Evolutionary conservation across 2,888 invertebrate genomes (phyloP).

Genomic region (Spodoptera picta): DNA sequence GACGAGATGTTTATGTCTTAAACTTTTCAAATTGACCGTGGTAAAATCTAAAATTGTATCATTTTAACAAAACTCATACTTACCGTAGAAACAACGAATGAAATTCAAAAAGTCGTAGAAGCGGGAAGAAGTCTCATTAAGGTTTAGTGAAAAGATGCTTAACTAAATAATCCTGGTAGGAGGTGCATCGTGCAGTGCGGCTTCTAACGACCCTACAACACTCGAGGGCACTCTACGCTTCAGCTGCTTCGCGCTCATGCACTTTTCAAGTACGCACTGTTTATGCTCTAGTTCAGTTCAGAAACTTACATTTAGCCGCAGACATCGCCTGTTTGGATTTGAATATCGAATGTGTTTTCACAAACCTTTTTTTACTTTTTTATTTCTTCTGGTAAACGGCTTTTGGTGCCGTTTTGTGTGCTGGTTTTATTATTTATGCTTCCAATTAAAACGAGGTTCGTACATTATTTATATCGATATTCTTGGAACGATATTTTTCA

Average conservation of each 20-base stretch:
- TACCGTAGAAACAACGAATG: slow-evolving; percentile 10
- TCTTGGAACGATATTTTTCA: too few relatives aligned
- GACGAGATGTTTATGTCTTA: too few relatives aligned
- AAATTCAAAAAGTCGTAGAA: slow-evolving; percentile 41
- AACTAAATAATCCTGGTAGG: slow-evolving; percentile 71
- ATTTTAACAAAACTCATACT: slow-evolving; percentile 27
- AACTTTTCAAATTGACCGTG: slow-evolving; percentile 7
- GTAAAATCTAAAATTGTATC: slow-evolving; percentile 16
- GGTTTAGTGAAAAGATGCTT: slow-evolving; percentile 69
- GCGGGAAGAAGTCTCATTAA: slow-evolving; percentile 63
- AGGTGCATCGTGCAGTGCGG: slow-evolving; percentile 63
- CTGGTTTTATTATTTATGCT: too few relatives aligned
- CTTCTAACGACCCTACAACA: slow-evolving; percentile 75
- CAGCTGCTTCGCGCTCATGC: slow-evolving; percentile 77
- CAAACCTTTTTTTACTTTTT: slow-evolving; percentile 2
- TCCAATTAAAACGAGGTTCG: too few relatives aligned
- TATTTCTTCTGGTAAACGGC: too few relatives aligned
- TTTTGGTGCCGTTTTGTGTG: too few relatives aligned
- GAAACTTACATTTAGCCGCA: slow-evolving; percentile 67
- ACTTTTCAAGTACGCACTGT: slow-evolving; percentile 85
- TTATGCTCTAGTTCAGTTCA: slow-evolving; percentile 79
- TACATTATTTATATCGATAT: too few relatives aligned
- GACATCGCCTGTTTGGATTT: slow-evolving; percentile 65
- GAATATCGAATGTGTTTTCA: slow-evolving; percentile 57
- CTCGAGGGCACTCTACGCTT: slow-evolving; percentile 73